These are phyloP conservation scores for Fabriciana adippe DNA, from an alignment of 2,888 invertebrate species.

Conservation along the genomic window DNA sequence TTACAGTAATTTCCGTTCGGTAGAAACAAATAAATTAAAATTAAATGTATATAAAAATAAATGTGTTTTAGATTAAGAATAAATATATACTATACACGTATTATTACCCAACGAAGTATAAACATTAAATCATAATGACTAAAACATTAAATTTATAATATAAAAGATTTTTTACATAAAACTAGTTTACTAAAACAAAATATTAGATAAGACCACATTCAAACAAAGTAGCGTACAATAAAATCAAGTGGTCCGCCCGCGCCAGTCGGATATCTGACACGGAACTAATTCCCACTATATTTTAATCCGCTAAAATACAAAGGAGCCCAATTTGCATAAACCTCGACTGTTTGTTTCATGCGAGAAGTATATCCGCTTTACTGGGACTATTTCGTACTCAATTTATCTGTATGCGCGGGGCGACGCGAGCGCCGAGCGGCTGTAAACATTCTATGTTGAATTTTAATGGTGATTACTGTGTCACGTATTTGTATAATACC, in stretches of 20 bases:
- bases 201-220: slow-evolving; percentile 49
- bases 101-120: too few relatives aligned
- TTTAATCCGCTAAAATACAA: slow-evolving; percentile 80
- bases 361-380: slow-evolving; percentile 76
- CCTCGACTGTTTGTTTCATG: slow-evolving; percentile 79
- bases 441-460: slow-evolving; percentile 53
- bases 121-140: neutral
- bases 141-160: neutral
- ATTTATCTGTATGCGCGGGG: slow-evolving; percentile 70
- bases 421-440: slow-evolving; percentile 46
- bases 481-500: slow-evolving; percentile 35
- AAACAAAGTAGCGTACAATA: slow-evolving; percentile 65
- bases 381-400: slow-evolving; percentile 71
- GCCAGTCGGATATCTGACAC: slow-evolving; percentile 73
- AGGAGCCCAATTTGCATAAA: slow-evolving; percentile 81
- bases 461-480: slow-evolving; percentile 45
- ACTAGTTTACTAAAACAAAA: slow-evolving; percentile 33
- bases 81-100: too few relatives aligned
- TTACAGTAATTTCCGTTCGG: too few relatives aligned
- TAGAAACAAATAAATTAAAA: too few relatives aligned
- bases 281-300: slow-evolving; percentile 80
- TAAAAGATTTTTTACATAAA: neutral
- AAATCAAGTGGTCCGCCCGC: slow-evolving; percentile 64
- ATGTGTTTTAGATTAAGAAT: too few relatives aligned
- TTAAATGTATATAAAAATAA: too few relatives aligned